Percentiles rank a stretch among this genome's conserved stretches.
Conservation (phyloP, 2,888 invertebrate genomes). For the Protophormia terraenovae region DNA sequence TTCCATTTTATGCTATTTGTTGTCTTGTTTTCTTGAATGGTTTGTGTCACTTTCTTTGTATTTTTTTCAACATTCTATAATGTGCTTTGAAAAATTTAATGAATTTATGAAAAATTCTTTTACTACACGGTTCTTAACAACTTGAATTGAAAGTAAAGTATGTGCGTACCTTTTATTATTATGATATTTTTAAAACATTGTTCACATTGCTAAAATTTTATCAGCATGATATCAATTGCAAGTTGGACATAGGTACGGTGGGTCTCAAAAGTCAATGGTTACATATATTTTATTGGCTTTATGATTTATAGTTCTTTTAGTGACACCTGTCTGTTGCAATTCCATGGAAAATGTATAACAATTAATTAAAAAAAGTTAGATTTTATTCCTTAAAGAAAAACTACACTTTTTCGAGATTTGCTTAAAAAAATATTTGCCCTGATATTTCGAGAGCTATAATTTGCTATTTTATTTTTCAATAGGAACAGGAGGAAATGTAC, state of each 20-base stretch:
- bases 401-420: too few relatives aligned
- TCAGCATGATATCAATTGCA: constrained; percentile 33
- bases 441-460: too few relatives aligned
- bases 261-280: background rate
- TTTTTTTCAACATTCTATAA: background rate
- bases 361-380: too few relatives aligned
- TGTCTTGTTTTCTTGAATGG: constrained; percentile 27
- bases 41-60: background rate
- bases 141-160: background rate
- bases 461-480: too few relatives aligned
- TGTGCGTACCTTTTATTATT: background rate
- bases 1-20: constrained; percentile 4
- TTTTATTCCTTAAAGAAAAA: too few relatives aligned
- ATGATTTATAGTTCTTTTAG: background rate
- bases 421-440: too few relatives aligned
- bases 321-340: too few relatives aligned
- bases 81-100: constrained; percentile 14
- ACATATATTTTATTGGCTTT: background rate
- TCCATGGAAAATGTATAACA: too few relatives aligned
- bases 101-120: constrained; percentile 17
- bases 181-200: background rate
- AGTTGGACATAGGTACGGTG: background rate
- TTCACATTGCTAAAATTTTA: constrained; percentile 18
- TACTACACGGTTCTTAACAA: background rate
- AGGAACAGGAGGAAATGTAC: too few relatives aligned